Base-by-base conservation (phyloP, 23 tunicate species). In the Diplosoma virens region DNA sequence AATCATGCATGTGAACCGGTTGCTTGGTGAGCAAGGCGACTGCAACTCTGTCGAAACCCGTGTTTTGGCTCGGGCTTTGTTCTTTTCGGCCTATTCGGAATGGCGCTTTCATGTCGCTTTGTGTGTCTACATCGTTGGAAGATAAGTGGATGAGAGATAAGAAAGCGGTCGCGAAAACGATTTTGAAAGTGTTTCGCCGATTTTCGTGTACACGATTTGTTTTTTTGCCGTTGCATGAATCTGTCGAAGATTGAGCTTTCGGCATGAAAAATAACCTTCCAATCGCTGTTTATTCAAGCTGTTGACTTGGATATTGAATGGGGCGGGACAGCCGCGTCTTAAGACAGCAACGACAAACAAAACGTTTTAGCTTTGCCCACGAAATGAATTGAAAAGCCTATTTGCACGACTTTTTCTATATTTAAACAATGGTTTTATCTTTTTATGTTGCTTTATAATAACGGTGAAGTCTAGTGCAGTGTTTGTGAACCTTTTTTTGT, bases 111-210 rank as follows among this genome's bases (percentile, higher is more conserved):
- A 67, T 67, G 74, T 67, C 27, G 50, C 52, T 3, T 11, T 67
- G 74, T 67, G 74, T 67, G 74, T 26, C 24, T 11, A 67, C 74
- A 67, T 35, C 52, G 30, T 22, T 7, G 28, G 74, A 16, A 67
- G 74, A 67, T 67, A 67, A 67, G 74, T 67, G 74, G 74, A n/a
- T 67, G 25, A 14, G 52, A 67, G 74, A 67, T 67, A 67, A 67
- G 52, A 36, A 24, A 17, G 27, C 74, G 3, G 2, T 37, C 27
- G 74, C 34, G 35, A 14, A 5, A 7, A 29, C 35, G 7, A 26
- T 26, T 61, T 61, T 61, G 69, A 61, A 61, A 61, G 69, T 4
- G 7, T n/a, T 27, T 27, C 6, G 35, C 69, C 69, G 69, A 61
- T 4, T 26, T 61, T 61, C 69, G 69, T 61, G 69, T 61, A 61